Base-by-base conservation (phyloP, 2,888 invertebrate genomes). In the Erebia ligea region DNA sequence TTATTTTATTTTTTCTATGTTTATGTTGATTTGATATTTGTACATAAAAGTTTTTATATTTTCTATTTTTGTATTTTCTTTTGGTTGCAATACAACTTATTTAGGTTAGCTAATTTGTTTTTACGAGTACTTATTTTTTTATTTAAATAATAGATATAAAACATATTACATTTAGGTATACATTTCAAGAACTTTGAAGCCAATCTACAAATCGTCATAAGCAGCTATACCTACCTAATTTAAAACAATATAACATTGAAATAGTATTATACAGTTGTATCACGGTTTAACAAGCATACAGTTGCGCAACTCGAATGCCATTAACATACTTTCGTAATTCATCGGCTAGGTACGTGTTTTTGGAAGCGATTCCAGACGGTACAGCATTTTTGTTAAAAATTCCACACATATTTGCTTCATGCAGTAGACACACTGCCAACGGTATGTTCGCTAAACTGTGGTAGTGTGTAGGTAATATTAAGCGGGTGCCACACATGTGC, bases 111-210 rank as follows among this genome's bases (percentile, higher is more conserved):
- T n/a, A n/a, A n/a, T n/a, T n/a, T n/a, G n/a, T n/a, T n/a, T n/a
- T n/a, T n/a, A n/a, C n/a, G 25, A 25, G 25, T 25, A 25, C 25
- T 25, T 3, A 3, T 25, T 25, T 25, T 25, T 25, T 25, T 3
- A 25, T 25, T 25, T 25, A 25, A 25, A 25, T 25, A 25, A 25
- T 25, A 25, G 25, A 4, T 3, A 13, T 15, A 34, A 40, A 40
- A 40, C 17, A 17, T 17, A 40, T n/a, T 1, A 3, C 40, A 8
- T 59, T 59, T 17, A n/a, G n/a, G n/a, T n/a, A 59, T 59, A 59
- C n/a, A 17, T 40, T 25, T 40, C 15, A 58, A 62, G 15, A 48
- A 25, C n/a, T 64, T 64, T 25, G 64, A 72, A 72, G 72, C 72
- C 58, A 67, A 67, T 72, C 69, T 63, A 69, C 50, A 19, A 19